phyloP scores from a whole-genome alignment of 2,888 invertebrate genomes.

The Branchellion lobata region DNA sequence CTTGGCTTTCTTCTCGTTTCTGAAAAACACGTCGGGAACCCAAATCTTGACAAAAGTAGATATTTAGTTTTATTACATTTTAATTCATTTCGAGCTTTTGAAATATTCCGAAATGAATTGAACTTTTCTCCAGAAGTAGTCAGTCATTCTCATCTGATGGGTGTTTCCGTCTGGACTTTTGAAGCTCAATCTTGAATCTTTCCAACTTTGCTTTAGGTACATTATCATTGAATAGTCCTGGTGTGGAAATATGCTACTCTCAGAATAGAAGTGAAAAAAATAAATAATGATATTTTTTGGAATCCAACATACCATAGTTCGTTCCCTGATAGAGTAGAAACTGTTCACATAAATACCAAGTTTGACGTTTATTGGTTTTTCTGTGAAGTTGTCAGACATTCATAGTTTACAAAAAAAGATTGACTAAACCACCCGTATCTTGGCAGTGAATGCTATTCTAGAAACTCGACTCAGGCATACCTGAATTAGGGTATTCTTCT shows the following conservation, averaged over 20 bases:
- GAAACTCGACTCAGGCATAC: background rate
- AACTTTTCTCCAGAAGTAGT: conserved; percentile 38
- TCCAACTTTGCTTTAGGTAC: conserved; percentile 50
- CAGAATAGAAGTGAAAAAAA: no score
- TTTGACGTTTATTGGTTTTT: conserved; percentile 54
- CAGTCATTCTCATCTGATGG: conserved; percentile 41
- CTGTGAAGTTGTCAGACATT: conserved; percentile 26
- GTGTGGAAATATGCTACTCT: no score
- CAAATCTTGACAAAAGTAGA: conserved; percentile 46
- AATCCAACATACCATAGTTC: conserved; percentile 74
- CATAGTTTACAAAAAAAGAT: no score
- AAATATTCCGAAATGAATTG: no score
- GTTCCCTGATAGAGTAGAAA: conserved; percentile 90
- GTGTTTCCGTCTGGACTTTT: conserved; percentile 44
- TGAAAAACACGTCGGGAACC: conserved; percentile 54
- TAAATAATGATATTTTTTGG: no score
- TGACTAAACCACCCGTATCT: no score
- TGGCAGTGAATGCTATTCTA: no score
- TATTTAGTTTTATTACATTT: no score
- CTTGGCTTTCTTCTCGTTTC: conserved; percentile 51
- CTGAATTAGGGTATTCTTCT: conserved; percentile 24
- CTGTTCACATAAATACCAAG: conserved; percentile 64
- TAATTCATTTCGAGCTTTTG: no score
- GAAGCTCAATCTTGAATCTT: conserved; percentile 49
- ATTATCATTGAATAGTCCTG: conserved; percentile 51